These are phyloP conservation scores for Zosterops hypoxanthus DNA, from an alignment of 2,113 vertebrate species.

Conservation along the genomic window DNA sequence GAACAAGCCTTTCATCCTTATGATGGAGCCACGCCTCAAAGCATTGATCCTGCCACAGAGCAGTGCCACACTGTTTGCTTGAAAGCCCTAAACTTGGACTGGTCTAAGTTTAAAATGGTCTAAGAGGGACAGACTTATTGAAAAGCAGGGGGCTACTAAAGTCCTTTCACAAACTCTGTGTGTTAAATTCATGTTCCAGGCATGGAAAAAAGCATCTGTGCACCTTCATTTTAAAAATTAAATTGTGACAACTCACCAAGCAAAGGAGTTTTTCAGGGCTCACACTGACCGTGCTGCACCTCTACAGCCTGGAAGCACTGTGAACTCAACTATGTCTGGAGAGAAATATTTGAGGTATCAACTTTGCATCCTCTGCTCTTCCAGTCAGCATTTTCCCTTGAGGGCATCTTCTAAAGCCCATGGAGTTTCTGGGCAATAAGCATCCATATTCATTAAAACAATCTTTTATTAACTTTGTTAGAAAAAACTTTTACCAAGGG, in stretches of 20 bases:
- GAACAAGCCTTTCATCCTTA: background rate
- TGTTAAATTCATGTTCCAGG: background rate
- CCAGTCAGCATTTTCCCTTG: background rate
- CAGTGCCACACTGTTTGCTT: background rate
- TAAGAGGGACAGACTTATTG: background rate
- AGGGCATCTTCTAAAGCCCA: background rate
- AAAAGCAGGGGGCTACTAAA: background rate
- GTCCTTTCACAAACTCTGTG: background rate
- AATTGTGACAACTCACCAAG: background rate
- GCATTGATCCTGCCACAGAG: background rate
- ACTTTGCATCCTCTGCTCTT: background rate
- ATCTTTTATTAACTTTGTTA: background rate
- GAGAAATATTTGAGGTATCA: background rate
- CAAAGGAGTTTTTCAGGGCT: background rate
- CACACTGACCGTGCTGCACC: background rate
- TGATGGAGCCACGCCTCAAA: background rate
- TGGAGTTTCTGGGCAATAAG: background rate
- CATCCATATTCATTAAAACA: background rate
- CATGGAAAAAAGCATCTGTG: background rate
- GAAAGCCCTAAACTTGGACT: background rate
- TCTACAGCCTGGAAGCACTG: background rate
- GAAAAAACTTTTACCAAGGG: background rate
- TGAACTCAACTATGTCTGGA: background rate
- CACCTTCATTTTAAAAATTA: background rate
- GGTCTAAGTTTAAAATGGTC: background rate